Evolutionary conservation across 2,888 invertebrate genomes (phyloP), one percentile per base, ranked within the genome.

Genomic region (Drosophila siamana): DNA sequence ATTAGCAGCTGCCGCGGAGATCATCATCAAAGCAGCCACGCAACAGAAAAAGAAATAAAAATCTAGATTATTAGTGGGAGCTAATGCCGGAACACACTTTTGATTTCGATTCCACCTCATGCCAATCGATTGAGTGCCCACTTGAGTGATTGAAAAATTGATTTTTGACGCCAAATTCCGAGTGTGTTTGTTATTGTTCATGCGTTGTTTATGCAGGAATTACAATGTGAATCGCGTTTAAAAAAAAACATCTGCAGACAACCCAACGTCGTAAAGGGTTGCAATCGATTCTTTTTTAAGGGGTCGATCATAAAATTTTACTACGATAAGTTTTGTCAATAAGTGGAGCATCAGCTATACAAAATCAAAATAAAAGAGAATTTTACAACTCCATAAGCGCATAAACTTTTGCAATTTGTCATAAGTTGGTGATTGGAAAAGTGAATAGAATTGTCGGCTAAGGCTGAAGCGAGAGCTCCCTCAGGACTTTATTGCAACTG

Each of bases 1-100:
- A 60, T 50, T 51, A 55, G 69, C 88, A 88, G 88, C 86, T 88
- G 83, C 80, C 41, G 61, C 75, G 64, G 57, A 62, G 33, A 19
- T 19, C 19, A 78, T 69, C 75, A 74, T 76, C 78, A 73, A 78
- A 78, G 68, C 64, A 57, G n/a, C 46, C 28, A 69, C 43, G 48
- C 26, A 72, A 55, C 59, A 61, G 24, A 13, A 65, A 36, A 46
- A 63, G 40, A 59, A 11, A 11, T 26, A 52, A 67, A 59, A 55
- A 33, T 19, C 40, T 4, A 47, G 56, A 86, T 82, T 85, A 85
- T 81, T 79, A 73, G 40, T 56, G 43, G 63, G 60, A 73, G 59
- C 50, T 82, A 65, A 70, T 74, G 80, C 82, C 76, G 67, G 69
- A 62, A 69, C 43, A 68, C 28, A 30, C 36, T 40, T 51, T 48